Evolutionary conservation across 2,113 vertebrate genomes (phyloP), one percentile per base, ranked within the genome.

Genomic region (Centropristis striata): DNA sequence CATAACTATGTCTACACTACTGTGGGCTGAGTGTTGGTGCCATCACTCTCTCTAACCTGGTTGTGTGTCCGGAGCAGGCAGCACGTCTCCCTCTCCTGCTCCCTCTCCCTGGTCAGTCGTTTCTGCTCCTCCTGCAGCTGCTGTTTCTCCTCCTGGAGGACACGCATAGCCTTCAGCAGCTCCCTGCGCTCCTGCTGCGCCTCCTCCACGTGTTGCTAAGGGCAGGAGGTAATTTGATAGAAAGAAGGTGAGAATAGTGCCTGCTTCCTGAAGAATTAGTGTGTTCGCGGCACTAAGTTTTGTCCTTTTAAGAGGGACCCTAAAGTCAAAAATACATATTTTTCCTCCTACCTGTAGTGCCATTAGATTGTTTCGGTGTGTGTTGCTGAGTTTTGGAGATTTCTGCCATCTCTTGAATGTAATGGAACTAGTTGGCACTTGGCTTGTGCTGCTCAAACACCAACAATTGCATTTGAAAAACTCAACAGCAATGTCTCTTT

Each of bases 151-250:
- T 97, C 96, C 89, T 98, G 97, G 78, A 98, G 95, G 81, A 96
- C 93, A 39, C 92, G 91, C 90, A 97, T 95, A 80, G 96, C 92
- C 71, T 97, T 96, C 92, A 97, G 88, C 67, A 99, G 92, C 80
- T 99, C 97, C 92, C 96, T 96, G 84, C 97, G 97, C 94, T 99
- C 97, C 92, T 97, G 97, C 93, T 98, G 93, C 2, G 95, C 96
- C 94, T 98, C 97, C 93, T 99, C 97, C 86, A 98, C 97, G 90
- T 97, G 97, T 92, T 98, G 92, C 16, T 32, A 57, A 32, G 3
- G 37, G 53, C 21, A 57, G 27, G 32, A 75, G n/a, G 23, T 18
- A 6, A 23, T 14, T 18, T 9, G 28, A 23, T 12, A 20, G 12
- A 47, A 28, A 61, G 23, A 53, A 8, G 41, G 18, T 18, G 20